Evolutionary conservation across 2,888 invertebrate species (phyloP), one percentile per base, ranked within the genome.

Genomic region (Dolichopus griseipennis): DNA sequence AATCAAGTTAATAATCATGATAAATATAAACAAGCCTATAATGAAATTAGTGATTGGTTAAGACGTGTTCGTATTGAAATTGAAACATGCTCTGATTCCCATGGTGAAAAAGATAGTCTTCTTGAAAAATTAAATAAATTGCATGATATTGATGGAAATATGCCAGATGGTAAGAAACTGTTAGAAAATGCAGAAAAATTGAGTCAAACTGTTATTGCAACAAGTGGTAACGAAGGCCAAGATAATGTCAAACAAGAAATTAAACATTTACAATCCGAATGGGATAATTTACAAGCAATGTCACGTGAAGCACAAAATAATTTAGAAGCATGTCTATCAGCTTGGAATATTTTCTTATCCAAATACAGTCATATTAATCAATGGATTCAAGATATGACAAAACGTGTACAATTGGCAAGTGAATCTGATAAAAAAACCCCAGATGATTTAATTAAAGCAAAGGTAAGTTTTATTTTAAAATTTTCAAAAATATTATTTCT

Each of bases 1-100:
- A 86, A 88, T 69, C 91, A 92, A 80, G 94, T 95, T 0, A 88
- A 87, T 72, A 89, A 92, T 66, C 96, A 97, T 76, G 93, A 94
- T 74, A 88, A 90, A 74, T 95, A 92, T 81, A 92, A 92, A 77
- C 90, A 90, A 73, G 88, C 90, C 0, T 89, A 90, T 74, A 90
- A 91, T 75, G 90, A 88, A 74, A 90, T 92, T 69, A 87, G 90
- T 68, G 95, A 96, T 73, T 95, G 93, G 92, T 85, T 96, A 33
- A 85, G 92, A 37, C 89, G 88, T 75, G 87, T 89, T 20, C 88
- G 91, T 75, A 85, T 91, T n/a, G 90, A 91, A 72, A 87, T 93
- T 37, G 93, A 94, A 76, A 90, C 92, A 74, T 90, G 90, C 73
- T 88, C 91, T 4, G 93, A 95, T 78, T 90, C 92, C 0, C 94